Evolutionary conservation across 1,140 invertebrate species (phyloP).

Genomic region (Stratiolaelaps scimitus): DNA sequence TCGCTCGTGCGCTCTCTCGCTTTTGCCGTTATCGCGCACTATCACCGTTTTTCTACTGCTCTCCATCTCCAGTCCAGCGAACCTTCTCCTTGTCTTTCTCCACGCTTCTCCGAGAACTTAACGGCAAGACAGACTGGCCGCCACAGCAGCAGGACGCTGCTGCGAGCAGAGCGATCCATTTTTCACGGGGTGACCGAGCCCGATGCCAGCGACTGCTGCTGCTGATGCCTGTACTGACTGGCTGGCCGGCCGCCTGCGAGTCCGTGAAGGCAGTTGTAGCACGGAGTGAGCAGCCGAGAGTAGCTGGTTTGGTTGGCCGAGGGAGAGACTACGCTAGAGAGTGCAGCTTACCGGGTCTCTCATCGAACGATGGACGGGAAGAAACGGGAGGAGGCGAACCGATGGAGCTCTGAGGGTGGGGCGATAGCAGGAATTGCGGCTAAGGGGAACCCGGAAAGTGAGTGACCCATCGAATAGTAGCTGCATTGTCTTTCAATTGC

Average conservation of each 20-base stretch:
- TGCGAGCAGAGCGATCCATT: conserved; percentile 17
- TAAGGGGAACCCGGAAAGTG: neutral
- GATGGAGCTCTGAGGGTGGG: neutral
- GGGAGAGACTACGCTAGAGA: too few species aligned
- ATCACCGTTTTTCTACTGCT: conserved; percentile 13
- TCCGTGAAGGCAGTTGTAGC: too few species aligned
- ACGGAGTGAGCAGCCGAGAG: too few species aligned
- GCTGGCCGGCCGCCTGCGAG: too few species aligned
- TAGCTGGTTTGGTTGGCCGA: too few species aligned
- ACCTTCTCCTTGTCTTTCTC: neutral
- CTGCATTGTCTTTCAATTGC: conserved; percentile 29
- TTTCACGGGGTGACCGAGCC: conserved; percentile 1
- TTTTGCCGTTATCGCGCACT: too few species aligned
- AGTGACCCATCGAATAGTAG: neutral
- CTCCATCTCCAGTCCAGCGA: neutral
- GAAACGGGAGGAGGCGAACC: conserved; percentile 13
- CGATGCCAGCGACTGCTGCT: too few species aligned
- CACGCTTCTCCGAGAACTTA: conserved; percentile 6
- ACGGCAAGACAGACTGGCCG: neutral
- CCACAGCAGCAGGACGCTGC: neutral
- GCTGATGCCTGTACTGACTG: too few species aligned
- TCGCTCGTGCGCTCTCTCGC: too few species aligned
- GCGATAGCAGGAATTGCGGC: neutral
- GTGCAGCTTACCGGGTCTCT: too few species aligned
- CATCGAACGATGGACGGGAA: too few species aligned